Evolutionary conservation across 2,888 invertebrate species (phyloP).

Genomic region (Zeuzera pyrina): DNA sequence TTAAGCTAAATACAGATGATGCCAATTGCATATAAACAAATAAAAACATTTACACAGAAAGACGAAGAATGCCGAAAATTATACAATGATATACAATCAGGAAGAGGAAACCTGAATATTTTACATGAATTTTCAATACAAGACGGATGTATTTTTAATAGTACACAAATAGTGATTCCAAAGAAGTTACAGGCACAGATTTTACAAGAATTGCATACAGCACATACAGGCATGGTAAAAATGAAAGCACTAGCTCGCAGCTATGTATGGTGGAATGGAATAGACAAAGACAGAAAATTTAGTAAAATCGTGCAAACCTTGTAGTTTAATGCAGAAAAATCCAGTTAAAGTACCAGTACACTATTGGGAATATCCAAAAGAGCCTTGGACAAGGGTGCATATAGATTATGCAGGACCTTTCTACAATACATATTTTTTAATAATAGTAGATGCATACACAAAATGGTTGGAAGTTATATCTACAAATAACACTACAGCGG

Average conservation of each 20-base stretch:
- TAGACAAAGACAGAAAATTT: constrained; percentile 17
- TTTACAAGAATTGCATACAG: constrained; percentile 10
- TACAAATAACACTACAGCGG: constrained; percentile 7
- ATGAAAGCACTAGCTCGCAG: constrained; percentile 20
- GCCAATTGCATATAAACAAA: constrained; percentile 10
- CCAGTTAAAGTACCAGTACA: constrained; percentile 12
- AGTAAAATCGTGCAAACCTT: constrained; percentile 11
- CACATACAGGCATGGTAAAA: constrained; percentile 21
- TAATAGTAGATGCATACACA: constrained; percentile 12
- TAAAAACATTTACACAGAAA: constrained; percentile 8
- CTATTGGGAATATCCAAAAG: constrained; percentile 11
- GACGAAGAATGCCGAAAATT: constrained; percentile 8
- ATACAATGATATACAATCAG: constrained; percentile 7
- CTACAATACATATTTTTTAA: constrained; percentile 9
- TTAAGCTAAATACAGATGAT: constrained; percentile 11
- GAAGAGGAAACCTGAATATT: constrained; percentile 1
- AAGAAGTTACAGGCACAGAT: constrained; percentile 4
- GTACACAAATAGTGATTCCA: constrained; percentile 7
- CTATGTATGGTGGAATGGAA: constrained; percentile 17
- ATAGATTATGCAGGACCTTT: constrained; percentile 18
- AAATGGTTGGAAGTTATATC: constrained; percentile 6
- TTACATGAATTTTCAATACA: constrained; percentile 6
- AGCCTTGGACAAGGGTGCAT: constrained; percentile 22
- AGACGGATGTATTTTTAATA: constrained; percentile 12
- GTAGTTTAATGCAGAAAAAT: constrained; percentile 8